Conservation (phyloP, 2,888 invertebrate genomes). For the Papilio protenor region DNA sequence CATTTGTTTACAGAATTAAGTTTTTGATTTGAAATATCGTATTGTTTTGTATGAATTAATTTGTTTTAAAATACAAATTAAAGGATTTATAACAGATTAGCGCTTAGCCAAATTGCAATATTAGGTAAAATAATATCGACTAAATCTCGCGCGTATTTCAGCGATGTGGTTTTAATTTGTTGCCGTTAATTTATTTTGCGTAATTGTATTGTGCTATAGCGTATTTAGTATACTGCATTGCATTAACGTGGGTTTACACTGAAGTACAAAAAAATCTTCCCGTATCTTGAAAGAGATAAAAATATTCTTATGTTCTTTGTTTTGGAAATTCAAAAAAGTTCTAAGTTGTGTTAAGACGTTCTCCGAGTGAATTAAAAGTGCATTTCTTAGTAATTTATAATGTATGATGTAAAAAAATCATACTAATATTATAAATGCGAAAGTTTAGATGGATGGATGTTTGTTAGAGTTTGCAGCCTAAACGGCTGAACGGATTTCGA, state of each 20-base stretch:
- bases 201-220: constrained; percentile 40
- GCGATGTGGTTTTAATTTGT: constrained; percentile 46
- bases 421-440: too few species aligned
- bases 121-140: constrained; percentile 33
- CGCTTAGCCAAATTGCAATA: constrained; percentile 37
- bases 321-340: background rate
- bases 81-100: constrained; percentile 11
- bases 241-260: background rate
- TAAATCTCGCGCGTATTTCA: constrained; percentile 41
- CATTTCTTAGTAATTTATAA: background rate
- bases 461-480: too few species aligned
- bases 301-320: background rate
- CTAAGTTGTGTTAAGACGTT: background rate
- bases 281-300: background rate
- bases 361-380: background rate
- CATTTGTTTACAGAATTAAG: too few species aligned
- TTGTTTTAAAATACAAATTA: background rate
- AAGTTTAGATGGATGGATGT: too few species aligned
- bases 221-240: constrained; percentile 7
- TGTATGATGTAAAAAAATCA: background rate
- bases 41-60: background rate
- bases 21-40: too few species aligned
- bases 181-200: constrained; percentile 43
- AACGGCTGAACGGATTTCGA: too few species aligned
- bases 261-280: background rate